These are phyloP conservation scores for Fragum sueziense DNA, from an alignment of 2,888 invertebrate genomes.

Conservation along the genomic window DNA sequence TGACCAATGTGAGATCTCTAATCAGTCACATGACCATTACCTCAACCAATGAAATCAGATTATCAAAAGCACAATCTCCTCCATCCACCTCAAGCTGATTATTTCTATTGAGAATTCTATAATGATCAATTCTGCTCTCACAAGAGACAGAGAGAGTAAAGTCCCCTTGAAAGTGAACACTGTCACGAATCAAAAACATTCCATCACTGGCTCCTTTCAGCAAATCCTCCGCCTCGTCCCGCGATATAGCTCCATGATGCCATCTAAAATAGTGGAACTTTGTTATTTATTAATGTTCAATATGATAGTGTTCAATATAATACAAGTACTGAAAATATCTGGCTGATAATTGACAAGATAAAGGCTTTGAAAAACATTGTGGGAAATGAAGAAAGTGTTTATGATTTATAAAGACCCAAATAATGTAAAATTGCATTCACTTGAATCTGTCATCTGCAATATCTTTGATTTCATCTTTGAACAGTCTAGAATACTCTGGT, in stretches of 20 bases:
- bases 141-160: constrained; percentile 96
- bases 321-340: no score
- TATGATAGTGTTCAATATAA: no score
- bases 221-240: constrained; percentile 96
- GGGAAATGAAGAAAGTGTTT: no score
- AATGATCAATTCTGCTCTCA: constrained; percentile 95
- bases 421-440: no score
- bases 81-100: constrained; percentile 96
- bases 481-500: no score
- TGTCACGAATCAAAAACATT: constrained; percentile 97
- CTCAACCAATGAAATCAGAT: constrained; percentile 95
- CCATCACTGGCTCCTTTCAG: constrained; percentile 86
- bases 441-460: no score
- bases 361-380: no score
- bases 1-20: constrained; percentile 1
- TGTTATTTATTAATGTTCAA: no score
- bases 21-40: constrained; percentile 83
- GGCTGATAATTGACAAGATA: no score
- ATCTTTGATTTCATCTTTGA: no score
- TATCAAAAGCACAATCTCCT: constrained; percentile 96
- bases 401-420: no score
- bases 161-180: constrained; percentile 99
- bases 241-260: constrained; percentile 98
- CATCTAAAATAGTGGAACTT: constrained; percentile 86
- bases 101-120: constrained; percentile 92